Percentiles rank a stretch among this genome's conserved stretches.
Evolutionary conservation across 1,140 invertebrate genomes (phyloP).

Genomic region (Odontomachus brunneus): DNA sequence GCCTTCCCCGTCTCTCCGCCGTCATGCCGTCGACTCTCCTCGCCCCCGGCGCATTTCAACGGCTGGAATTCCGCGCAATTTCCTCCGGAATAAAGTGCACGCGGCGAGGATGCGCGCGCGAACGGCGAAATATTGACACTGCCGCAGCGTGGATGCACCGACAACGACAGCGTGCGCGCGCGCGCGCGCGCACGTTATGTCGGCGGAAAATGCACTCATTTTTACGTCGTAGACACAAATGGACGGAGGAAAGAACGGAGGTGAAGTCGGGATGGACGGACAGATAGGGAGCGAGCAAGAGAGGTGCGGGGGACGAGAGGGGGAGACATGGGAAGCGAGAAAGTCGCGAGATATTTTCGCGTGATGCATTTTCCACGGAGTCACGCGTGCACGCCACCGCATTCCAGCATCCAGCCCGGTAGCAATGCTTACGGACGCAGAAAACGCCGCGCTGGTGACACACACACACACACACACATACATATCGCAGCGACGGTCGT

Average conservation of each 20-base stretch:
- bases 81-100: conserved; percentile 62
- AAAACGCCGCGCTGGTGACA: conserved; percentile 57
- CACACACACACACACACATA: conserved; percentile 65
- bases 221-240: conserved; percentile 28
- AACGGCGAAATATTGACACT: conserved; percentile 70
- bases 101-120: conserved; percentile 27
- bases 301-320: too few species aligned
- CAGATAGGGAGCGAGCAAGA: not conserved
- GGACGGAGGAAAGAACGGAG: not conserved
- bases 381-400: conserved; percentile 28
- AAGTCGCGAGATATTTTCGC: conserved; percentile 58
- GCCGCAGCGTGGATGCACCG: not conserved
- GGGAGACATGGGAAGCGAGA: not conserved
- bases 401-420: not conserved
- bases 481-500: not conserved
- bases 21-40: too few species aligned
- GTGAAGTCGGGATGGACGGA: not conserved
- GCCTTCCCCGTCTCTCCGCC: not conserved
- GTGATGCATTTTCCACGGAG: conserved; percentile 63
- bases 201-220: conserved; percentile 63
- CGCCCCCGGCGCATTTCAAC: conserved; percentile 47
- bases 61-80: conserved; percentile 68
- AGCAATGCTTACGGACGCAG: conserved; percentile 60
- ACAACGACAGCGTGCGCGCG: not conserved
- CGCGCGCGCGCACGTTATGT: not conserved